Percentiles rank a stretch among this genome's conserved stretches.
These are phyloP conservation scores for Habrosyne pyritoides DNA, from an alignment of 2,888 invertebrate genomes.

Conservation along the genomic window DNA sequence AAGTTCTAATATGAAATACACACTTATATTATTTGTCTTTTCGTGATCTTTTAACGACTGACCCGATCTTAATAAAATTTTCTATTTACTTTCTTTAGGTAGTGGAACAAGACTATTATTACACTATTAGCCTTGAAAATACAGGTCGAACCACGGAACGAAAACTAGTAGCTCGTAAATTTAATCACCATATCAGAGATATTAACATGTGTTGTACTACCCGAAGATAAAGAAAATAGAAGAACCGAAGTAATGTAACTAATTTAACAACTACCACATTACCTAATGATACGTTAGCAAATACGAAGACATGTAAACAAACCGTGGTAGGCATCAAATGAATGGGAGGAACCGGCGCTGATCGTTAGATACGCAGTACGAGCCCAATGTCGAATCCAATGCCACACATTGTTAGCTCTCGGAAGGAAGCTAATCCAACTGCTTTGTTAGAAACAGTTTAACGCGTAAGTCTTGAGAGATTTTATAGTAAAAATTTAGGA, in stretches of 20 bases:
- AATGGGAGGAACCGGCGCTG: constrained; percentile 76
- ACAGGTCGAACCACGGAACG: no score
- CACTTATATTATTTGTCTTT: no score
- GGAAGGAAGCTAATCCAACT: constrained; percentile 70
- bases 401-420: constrained; percentile 75
- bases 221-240: not conserved
- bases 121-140: no score
- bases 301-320: constrained; percentile 42
- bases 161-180: no score
- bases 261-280: constrained; percentile 1
- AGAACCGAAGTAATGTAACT: not conserved
- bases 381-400: constrained; percentile 79
- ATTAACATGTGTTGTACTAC: no score
- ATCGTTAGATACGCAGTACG: constrained; percentile 73
- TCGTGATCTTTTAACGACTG: no score
- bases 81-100: no score
- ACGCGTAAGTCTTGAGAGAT: constrained; percentile 29
- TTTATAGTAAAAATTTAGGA: constrained; percentile 8
- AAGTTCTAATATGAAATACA: no score
- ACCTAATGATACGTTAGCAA: constrained; percentile 7
- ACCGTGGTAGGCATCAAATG: constrained; percentile 53
- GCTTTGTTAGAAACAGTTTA: constrained; percentile 63
- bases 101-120: no score
- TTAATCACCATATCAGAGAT: no score
- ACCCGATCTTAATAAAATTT: no score